Evolutionary conservation across 92 coral and sea anemone genomes (phyloP).

Genomic region (Meandrina meandrites): DNA sequence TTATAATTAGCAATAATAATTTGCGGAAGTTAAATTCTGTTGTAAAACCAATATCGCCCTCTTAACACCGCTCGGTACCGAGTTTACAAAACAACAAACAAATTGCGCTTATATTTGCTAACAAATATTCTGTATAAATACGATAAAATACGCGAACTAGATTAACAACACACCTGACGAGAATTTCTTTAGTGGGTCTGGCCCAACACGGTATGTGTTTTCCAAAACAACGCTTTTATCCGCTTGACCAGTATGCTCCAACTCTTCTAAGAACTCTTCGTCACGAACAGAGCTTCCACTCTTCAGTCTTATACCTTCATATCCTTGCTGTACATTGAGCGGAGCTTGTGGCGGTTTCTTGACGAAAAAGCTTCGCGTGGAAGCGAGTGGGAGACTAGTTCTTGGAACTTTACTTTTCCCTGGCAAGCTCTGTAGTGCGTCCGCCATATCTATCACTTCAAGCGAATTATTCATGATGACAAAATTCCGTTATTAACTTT

Average conservation of each 20-base stretch:
- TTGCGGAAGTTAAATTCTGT: not conserved
- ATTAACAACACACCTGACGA: conserved; percentile 45
- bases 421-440: not conserved
- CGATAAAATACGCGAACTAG: not conserved
- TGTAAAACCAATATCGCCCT: conserved; percentile 4
- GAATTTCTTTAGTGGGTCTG: conserved; percentile 56
- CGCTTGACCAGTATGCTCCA: conserved; percentile 1
- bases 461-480: conserved; percentile 6
- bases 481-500: conserved; percentile 1
- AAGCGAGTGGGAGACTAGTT: conserved; percentile 3
- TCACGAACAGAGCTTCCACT: conserved; percentile 34
- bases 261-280: conserved; percentile 21
- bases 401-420: conserved; percentile 20
- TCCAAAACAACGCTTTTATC: conserved; percentile 19
- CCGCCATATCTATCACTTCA: conserved; percentile 9
- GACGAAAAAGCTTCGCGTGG: conserved; percentile 35
- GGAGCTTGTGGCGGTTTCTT: conserved; percentile 38
- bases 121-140: not conserved
- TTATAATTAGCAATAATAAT: conserved; percentile 1
- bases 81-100: not conserved
- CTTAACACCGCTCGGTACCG: not conserved
- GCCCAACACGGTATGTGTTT: conserved; percentile 59
- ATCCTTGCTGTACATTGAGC: conserved; percentile 5
- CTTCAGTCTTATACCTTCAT: conserved; percentile 6
- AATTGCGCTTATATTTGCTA: not conserved